Base-by-base conservation (phyloP, 2,888 invertebrate species). In the Melangyna quadrimaculata region DNA sequence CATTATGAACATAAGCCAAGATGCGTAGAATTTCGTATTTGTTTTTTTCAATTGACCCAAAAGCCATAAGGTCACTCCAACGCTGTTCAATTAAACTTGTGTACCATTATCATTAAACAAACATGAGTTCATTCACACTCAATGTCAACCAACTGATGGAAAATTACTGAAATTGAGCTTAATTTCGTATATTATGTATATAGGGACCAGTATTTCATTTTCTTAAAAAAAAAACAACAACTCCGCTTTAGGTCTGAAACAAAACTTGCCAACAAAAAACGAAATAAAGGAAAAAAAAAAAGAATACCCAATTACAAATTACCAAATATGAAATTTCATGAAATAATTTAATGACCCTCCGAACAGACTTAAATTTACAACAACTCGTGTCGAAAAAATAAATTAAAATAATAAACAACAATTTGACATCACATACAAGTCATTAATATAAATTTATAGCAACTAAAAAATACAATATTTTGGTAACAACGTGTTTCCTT, bases 321-420 rank as follows among this genome's bases (percentile, higher is more conserved):
- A 61, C 27, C 40, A 45, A 65, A 45, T 51, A 35, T 37, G 9
- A 51, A 51, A 51, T 65, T 69, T 32, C 71, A 57, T 6, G 53
- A 32, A 35, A 35, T 72, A 35, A 35, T 72, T 53, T 77, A 78
- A 78, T 67, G 71, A 78, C 81, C 78, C 59, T 55, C 35, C n/a
- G n/a, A n/a, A n/a, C n/a, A 35, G 4, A 48, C 55, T 78, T 78
- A 48, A 57, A 65, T 65, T 72, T 65, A 65, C 24, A 48, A 63
- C 40, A 37, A 22, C 55, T 37, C 19, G 53, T 63, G 59, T 37
- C 32, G 10, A 35, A 53, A 53, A 53, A 53, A 55, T 17, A 57
- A 51, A 35, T 12, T 45, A 24, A 61, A 63, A 65, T 32, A 29
- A 59, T 40, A 35, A 48, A 67, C 48, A 32, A 29, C n/a, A 65